Base-by-base conservation (phyloP, 2,888 invertebrate species). In the Netelia melanura region DNA sequence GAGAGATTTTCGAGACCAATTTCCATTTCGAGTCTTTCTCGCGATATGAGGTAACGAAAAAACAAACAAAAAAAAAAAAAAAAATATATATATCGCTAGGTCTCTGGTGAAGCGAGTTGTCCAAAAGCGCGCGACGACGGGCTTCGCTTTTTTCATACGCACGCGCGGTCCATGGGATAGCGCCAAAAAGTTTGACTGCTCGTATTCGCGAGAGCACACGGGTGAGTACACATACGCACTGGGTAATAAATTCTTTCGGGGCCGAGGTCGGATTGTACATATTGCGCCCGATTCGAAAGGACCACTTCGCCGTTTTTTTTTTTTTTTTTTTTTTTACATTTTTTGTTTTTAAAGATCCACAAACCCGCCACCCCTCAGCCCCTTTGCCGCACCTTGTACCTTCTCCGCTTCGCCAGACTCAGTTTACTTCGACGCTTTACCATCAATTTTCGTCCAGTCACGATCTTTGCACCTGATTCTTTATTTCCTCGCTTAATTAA, bases 231-330 rank as follows among this genome's bases (percentile, higher is more conserved):
- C n/a, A 48, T 54, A 87, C 84, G 78, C 85, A 84, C 85, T 61
- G 38, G 84, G 88, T 89, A 88, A 90, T 90, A 90, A 91, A 91
- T 91, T 90, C 86, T 90, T 89, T 90, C 88, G 89, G 89, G 89
- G 89, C 88, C 91, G 89, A 91, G 90, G 90, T 89, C 89, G 86
- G 83, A 43, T n/a, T 30, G 43, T 84, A 75, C 81, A 72, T 82
- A 79, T 30, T 30, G 30, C 76, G 81, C 81, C n/a, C 75, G 84
- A 90, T 90, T 90, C 85, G 89, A 91, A 91, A 90, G 90, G 89
- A 90, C 86, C 87, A 85, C 71, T 78, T 65, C 68, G 81, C 3
- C 30, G 30, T 30, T 3, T 30, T 30, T 5, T 30, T 30, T 30
- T 30, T 5, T 30, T 30, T 30, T 30, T 78, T 86, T 85, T 86